Evolutionary conservation across 2,888 invertebrate genomes (phyloP), one percentile per base, ranked within the genome.

Genomic region (Ophion ventricosus): DNA sequence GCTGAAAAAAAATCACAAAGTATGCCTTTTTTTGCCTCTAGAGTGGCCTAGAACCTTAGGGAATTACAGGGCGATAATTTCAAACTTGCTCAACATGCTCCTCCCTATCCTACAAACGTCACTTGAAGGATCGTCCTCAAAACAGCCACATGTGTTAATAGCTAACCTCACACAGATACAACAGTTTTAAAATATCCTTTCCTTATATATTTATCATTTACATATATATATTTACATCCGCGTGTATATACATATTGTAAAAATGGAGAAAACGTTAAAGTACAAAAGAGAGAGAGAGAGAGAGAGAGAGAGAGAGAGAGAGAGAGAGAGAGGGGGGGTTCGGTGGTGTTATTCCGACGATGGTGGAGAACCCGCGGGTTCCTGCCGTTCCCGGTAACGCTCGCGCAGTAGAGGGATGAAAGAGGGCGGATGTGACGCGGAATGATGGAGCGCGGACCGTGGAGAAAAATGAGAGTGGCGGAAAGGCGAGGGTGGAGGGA

Each of bases 401-500:
- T 72, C 69, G 80, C 87, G 86, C 86, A 80, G 88, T 54, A 85
- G 90, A 89, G 90, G 92, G 91, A 91, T 91, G 92, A 92, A 92
- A 92, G 93, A 92, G 92, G 93, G 92, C 92, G 93, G 92, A 92
- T 92, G 92, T 91, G 92, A 92, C 92, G 92, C 92, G 91, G 92
- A 92, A 92, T 92, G 92, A 93, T 92, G 93, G 92, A 93, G 92
- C 92, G 92, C 92, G 92, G 93, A 92, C 91, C 92, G 92, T 90
- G 88, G 93, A 93, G 93, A 93, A 93, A 93, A 93, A 93, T 93
- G 93, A 93, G 93, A 92, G 93, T 93, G 93, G 92, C 93, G 93
- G 93, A 92, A 93, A 92, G 92, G 92, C 91, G 92, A 91, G 92
- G 92, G 92, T 91, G 91, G 91, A 91, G 92, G 92, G 93, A 93